Evolutionary conservation across 2,888 invertebrate species (phyloP).

Genomic region (Oscheius sp.): DNA sequence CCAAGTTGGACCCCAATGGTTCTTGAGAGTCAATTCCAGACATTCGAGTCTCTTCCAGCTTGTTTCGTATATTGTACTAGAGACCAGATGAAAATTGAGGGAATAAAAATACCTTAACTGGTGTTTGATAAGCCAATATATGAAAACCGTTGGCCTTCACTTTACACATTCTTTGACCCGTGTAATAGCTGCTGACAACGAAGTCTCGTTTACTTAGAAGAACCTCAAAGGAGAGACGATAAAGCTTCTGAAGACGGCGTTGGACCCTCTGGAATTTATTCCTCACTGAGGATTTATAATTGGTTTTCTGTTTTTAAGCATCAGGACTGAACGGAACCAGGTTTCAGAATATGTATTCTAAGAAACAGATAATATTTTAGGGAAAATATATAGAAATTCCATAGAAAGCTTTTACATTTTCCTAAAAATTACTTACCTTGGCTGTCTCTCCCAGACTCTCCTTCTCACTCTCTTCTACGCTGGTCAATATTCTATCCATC

Average conservation of each 20-base stretch:
- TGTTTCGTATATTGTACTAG: constrained; percentile 44
- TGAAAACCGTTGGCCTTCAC: constrained; percentile 27
- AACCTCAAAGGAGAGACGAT: constrained; percentile 41
- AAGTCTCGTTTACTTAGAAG: constrained; percentile 42
- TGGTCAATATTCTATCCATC: not conserved
- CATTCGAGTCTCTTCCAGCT: constrained; percentile 34
- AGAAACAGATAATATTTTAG: no score
- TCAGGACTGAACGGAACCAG: not conserved
- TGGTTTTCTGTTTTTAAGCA: no score
- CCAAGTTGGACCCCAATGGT: constrained; percentile 33
- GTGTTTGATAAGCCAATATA: constrained; percentile 42
- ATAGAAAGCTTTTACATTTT: no score
- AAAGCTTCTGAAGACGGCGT: constrained; percentile 40
- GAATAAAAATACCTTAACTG: constrained; percentile 33
- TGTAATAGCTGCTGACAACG: constrained; percentile 27
- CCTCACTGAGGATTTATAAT: no score
- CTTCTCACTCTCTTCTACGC: not conserved
- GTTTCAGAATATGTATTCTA: not conserved
- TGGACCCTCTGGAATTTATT: constrained; percentile 35
- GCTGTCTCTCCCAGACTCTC: not conserved
- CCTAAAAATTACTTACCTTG: not conserved
- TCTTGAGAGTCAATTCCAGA: constrained; percentile 43
- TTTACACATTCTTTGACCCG: constrained; percentile 43
- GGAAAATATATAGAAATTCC: no score
- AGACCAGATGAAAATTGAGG: not conserved